These are phyloP conservation scores for Amaurobius ferox DNA, from an alignment of 2,888 invertebrate genomes.

Conservation along the genomic window DNA sequence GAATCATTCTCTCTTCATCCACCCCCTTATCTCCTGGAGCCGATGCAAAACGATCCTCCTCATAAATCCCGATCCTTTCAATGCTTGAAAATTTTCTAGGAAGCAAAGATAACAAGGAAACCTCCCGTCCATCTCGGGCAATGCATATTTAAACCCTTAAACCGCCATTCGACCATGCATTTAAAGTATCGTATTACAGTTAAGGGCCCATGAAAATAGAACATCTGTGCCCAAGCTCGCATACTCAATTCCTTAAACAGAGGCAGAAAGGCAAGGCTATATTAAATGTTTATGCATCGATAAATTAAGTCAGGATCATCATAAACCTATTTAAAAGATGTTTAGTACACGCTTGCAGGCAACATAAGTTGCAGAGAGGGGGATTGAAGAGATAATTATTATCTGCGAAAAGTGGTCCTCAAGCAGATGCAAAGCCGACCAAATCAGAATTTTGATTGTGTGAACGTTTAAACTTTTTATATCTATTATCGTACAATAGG, in stretches of 20 bases:
- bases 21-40: too few species aligned
- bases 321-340: slow-evolving; percentile 13
- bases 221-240: too few species aligned
- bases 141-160: neutral
- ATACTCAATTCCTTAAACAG: neutral
- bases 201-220: neutral
- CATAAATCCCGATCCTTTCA: neutral
- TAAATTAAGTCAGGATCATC: slow-evolving; percentile 12
- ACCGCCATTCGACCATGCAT: neutral
- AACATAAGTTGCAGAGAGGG: neutral
- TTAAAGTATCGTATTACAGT: slow-evolving; percentile 5
- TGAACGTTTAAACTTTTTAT: too few species aligned
- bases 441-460: too few species aligned
- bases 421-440: too few species aligned
- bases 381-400: neutral
- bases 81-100: neutral
- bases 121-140: neutral
- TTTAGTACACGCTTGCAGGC: neutral
- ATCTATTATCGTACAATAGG: too few species aligned
- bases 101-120: neutral
- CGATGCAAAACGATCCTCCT: neutral
- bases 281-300: slow-evolving; percentile 21
- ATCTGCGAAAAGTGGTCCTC: neutral
- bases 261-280: neutral
- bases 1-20: too few species aligned